Percentiles rank a stretch among this genome's conserved stretches.
Conservation (phyloP, 2,113 vertebrate species). For the Scomber scombrus region DNA sequence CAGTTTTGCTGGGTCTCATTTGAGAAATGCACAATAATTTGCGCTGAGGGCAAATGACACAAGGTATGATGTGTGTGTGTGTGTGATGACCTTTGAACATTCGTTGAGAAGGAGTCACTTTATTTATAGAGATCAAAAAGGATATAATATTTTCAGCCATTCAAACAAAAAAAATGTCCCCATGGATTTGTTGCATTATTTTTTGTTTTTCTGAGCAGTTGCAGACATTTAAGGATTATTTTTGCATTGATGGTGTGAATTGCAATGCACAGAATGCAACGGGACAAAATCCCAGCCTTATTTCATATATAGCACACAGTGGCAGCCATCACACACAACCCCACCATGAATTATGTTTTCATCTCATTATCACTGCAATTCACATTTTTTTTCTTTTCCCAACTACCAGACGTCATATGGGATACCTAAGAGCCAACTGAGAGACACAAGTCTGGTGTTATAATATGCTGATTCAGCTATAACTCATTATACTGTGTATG, state of each 20-base stretch:
- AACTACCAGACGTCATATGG: constrained; percentile 29
- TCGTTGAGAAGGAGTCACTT: no score
- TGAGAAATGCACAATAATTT: no score
- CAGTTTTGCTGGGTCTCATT: no score
- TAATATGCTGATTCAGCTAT: constrained; percentile 61
- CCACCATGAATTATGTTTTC: constrained; percentile 50
- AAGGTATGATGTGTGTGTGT: no score
- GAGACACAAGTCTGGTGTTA: constrained; percentile 58
- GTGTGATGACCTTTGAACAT: no score
- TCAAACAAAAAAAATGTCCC: background rate
- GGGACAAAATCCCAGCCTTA: constrained; percentile 16
- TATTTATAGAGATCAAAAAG: no score
- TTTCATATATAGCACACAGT: constrained; percentile 32
- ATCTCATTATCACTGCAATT: constrained; percentile 51
- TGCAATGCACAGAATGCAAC: background rate
- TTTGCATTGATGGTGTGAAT: constrained; percentile 22
- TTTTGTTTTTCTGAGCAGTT: background rate
- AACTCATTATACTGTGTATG: constrained; percentile 46
- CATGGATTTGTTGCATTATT: background rate
- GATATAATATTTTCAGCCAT: no score
- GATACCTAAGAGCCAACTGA: constrained; percentile 29
- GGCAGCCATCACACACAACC: constrained; percentile 26
- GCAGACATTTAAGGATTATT: constrained; percentile 21
- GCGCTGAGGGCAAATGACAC: no score
- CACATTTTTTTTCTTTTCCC: constrained; percentile 31